These are phyloP conservation scores for Sebastes cheni DNA, from an alignment of 2,797 vertebrate genomes.

Conservation along the genomic window DNA sequence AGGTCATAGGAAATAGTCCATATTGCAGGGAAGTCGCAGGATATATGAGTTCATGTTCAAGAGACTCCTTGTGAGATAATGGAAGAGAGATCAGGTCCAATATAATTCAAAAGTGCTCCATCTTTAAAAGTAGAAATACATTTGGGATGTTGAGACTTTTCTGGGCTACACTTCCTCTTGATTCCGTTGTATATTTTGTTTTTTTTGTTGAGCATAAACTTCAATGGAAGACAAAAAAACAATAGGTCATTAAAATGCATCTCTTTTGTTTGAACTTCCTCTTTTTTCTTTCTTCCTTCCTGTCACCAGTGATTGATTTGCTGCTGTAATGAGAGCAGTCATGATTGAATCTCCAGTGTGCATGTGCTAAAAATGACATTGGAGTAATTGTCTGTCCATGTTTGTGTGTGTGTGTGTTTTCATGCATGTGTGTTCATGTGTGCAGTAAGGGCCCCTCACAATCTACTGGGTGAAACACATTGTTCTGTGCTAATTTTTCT, in stretches of 20 bases:
- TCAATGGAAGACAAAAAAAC: not conserved
- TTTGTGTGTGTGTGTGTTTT: slow-evolving; percentile 6
- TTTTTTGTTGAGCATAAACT: slow-evolving; percentile 13
- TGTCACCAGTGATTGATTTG: slow-evolving; percentile 72
- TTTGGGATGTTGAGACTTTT: slow-evolving; percentile 10
- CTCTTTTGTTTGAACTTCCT: slow-evolving; percentile 48
- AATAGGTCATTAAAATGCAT: not conserved
- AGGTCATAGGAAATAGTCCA: too few relatives aligned
- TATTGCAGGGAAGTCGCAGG: too few relatives aligned
- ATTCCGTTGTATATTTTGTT: not conserved
- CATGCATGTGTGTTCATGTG: not conserved
- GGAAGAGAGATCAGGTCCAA: too few relatives aligned
- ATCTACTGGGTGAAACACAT: slow-evolving; percentile 62
- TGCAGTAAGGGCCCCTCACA: slow-evolving; percentile 12
- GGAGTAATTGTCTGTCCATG: slow-evolving; percentile 36
- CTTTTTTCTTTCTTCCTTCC: slow-evolving; percentile 35
- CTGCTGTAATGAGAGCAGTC: slow-evolving; percentile 64
- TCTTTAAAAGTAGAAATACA: not conserved
- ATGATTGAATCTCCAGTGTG: slow-evolving; percentile 63
- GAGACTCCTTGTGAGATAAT: too few relatives aligned
- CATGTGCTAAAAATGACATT: slow-evolving; percentile 64
- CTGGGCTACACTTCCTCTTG: not conserved
- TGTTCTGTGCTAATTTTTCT: slow-evolving; percentile 63
- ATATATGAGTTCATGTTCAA: too few relatives aligned
- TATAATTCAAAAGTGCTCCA: not conserved